A percentile compares a stretch with the other conserved stretches of the same genome.
phyloP scores from a whole-genome alignment of 2,797 vertebrate genomes.

The Morelia viridis region DNA sequence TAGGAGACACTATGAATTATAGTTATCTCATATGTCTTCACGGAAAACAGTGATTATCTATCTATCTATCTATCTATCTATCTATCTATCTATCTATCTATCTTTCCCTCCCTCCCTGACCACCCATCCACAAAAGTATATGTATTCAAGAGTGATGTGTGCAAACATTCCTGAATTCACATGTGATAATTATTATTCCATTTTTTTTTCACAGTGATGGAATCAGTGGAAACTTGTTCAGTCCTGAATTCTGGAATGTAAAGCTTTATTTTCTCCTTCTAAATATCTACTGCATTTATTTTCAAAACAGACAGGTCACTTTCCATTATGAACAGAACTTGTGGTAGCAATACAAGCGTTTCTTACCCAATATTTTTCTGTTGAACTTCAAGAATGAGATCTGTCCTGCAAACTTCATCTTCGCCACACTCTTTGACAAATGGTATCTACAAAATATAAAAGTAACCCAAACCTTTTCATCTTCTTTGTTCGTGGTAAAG shows the following conservation, averaged over 20 bases:
- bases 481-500: background rate
- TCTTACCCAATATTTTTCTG: conserved; percentile 75
- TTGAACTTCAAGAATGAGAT: conserved; percentile 81
- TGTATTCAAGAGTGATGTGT: background rate
- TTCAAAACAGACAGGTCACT: background rate
- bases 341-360: background rate
- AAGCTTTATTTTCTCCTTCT: background rate
- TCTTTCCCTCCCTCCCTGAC: background rate
- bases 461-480: background rate
- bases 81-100: too few species aligned
- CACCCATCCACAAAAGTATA: background rate
- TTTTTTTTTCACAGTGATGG: background rate
- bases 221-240: background rate
- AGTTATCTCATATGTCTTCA: background rate
- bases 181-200: background rate
- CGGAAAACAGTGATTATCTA: background rate
- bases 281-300: background rate
- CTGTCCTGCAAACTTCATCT: conserved; percentile 85
- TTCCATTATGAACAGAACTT: background rate
- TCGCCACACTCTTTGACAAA: conserved; percentile 90
- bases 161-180: background rate
- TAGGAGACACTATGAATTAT: background rate
- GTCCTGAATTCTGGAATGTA: background rate
- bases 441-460: conserved; percentile 75
- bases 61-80: too few species aligned